phyloP scores from a whole-genome alignment of 2,113 vertebrate species.

The Syrrhaptes paradoxus region DNA sequence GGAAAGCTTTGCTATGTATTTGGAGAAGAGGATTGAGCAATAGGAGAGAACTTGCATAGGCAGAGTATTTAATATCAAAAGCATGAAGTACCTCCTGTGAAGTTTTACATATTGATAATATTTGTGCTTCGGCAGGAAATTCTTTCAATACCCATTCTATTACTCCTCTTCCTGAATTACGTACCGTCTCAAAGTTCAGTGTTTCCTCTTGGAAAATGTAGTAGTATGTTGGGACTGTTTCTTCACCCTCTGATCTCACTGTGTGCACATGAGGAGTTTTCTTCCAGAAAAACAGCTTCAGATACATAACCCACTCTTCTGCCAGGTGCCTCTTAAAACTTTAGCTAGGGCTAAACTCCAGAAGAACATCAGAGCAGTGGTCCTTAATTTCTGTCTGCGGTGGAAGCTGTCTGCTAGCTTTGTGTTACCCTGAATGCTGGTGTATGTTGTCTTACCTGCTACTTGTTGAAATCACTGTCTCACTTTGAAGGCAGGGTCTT shows the following conservation, averaged over 20 bases:
- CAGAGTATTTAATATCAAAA: conserved; percentile 54
- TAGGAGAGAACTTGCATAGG: conserved; percentile 26
- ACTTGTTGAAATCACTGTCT: neutral
- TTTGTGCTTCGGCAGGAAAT: conserved; percentile 65
- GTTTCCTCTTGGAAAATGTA: conserved; percentile 17
- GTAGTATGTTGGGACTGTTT: neutral
- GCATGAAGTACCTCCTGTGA: conserved; percentile 55
- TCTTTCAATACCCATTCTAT: conserved; percentile 62
- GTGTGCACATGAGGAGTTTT: neutral
- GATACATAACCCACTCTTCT: neutral
- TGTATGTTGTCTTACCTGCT: neutral
- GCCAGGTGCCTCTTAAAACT: neutral
- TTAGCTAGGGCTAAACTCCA: neutral
- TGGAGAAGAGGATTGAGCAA: conserved; percentile 30
- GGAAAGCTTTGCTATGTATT: neutral
- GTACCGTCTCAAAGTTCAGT: conserved; percentile 18
- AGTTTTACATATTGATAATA: conserved; percentile 67
- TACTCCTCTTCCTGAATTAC: conserved; percentile 63
- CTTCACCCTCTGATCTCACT: neutral
- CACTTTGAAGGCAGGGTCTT: neutral
- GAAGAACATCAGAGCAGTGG: neutral
- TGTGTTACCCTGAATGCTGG: neutral
- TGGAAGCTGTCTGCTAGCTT: neutral
- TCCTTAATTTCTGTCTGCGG: neutral
- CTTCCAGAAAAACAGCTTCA: neutral